Evolutionary conservation across 2,888 invertebrate genomes (phyloP), one percentile per base, ranked within the genome.

Genomic region (Vannuccia rotundouncinata): DNA sequence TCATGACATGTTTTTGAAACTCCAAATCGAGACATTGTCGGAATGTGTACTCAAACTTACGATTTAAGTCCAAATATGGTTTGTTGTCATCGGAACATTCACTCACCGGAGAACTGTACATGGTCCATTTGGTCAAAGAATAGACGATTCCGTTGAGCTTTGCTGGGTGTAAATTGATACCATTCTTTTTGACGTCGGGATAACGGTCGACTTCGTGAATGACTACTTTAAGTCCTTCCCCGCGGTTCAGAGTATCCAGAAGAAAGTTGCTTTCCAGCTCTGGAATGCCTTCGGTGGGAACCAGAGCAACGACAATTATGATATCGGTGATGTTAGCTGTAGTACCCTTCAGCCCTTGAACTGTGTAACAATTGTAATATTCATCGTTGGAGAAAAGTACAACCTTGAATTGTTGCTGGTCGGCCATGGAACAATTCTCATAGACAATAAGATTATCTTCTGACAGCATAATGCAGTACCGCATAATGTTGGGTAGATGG

Each of bases 21-120:
- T 79, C 5, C 25, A n/a, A 27, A 28, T 78, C 78, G 27, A 78
- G 29, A 78, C 79, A 79, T 27, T 79, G 79, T 28, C 78, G 73
- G 2, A 28, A 30, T 27, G 74, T 78, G 30, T 75, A 79, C 1
- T 29, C 10, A 78, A 78, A 79, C 22, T 78, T n/a, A 27, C 78
- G 77, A 2, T 28, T 78, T 25, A 79, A 27, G 22, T 79, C 77
- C 17, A 79, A n/a, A 1, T 0, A 13, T 28, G n/a, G 22, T 30
- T 79, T 76, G 17, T 79, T 28, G 77, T 79, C 78, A 1, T 78
- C 17, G n/a, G n/a, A n/a, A 25, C 79, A 79, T 29, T 28, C 27
- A 1, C 22, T 1, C 22, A 78, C 78, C n/a, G 79, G 79, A 1
- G 79, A 78, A 29, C 27, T 27, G 2, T 78, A 78, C 22, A 28